Percentiles rank a stretch among this genome's conserved stretches.
Evolutionary conservation across 2,797 vertebrate species (phyloP).

Genomic region (Trachurus trachurus): DNA sequence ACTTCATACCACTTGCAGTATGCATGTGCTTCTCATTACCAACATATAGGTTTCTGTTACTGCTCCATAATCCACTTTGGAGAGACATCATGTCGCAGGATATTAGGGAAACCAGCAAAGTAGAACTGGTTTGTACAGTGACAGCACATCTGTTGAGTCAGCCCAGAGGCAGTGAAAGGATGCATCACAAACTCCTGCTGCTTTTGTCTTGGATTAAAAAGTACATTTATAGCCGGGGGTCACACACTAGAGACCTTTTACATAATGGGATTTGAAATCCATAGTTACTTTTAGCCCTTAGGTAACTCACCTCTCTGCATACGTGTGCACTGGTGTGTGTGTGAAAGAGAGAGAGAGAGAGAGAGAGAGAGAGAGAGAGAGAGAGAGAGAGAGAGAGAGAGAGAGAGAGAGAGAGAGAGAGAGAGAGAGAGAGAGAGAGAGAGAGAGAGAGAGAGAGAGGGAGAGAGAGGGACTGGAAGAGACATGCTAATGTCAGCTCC

Average conservation of each 20-base stretch:
- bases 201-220: conserved; percentile 72
- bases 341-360: neutral
- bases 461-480: conserved; percentile 4
- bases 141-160: conserved; percentile 54
- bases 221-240: conserved; percentile 66
- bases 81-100: conserved; percentile 26
- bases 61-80: conserved; percentile 23
- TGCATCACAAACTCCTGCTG: conserved; percentile 52
- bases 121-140: conserved; percentile 33
- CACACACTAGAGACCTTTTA: conserved; percentile 63
- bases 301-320: conserved; percentile 59
- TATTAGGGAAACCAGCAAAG: conserved; percentile 41
- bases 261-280: conserved; percentile 77
- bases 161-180: conserved; percentile 41
- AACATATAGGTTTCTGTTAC: conserved; percentile 38
- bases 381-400: conserved; percentile 17
- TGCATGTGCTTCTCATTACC: conserved; percentile 25
- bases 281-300: conserved; percentile 69
- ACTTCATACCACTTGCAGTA: conserved; percentile 41
- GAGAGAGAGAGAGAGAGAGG: conserved; percentile 24
- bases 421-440: conserved; percentile 17
- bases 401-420: conserved; percentile 17
- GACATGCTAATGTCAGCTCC: conserved; percentile 26
- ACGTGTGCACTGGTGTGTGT: conserved; percentile 35
- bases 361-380: conserved; percentile 19